These are phyloP conservation scores for Leguminivora glycinivorella DNA, from an alignment of 1,140 invertebrate species.

Conservation along the genomic window DNA sequence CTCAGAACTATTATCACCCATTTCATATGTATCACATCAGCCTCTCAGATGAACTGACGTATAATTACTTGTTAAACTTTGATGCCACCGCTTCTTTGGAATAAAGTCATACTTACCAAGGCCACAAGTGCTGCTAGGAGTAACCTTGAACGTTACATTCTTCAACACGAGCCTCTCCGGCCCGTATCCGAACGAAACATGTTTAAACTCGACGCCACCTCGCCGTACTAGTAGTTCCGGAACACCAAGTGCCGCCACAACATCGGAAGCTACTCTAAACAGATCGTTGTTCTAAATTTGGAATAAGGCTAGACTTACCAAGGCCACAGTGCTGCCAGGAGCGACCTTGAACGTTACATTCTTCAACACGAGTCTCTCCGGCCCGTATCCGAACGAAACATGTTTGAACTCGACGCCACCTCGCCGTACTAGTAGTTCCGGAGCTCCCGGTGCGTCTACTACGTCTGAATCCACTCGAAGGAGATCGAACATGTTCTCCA, in stretches of 20 bases:
- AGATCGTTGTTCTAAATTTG: too few species aligned
- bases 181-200: constrained; percentile 94
- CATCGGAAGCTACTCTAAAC: constrained; percentile 82
- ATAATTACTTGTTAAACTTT: too few species aligned
- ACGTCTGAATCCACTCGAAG: constrained; percentile 93
- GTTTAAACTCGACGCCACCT: constrained; percentile 92
- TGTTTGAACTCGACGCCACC: constrained; percentile 94
- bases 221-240: constrained; percentile 84
- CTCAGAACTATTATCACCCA: too few species aligned
- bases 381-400: constrained; percentile 93
- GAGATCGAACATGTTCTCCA: constrained; percentile 99
- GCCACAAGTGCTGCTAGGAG: constrained; percentile 93
- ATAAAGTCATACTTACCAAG: constrained; percentile 82
- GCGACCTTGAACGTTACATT: constrained; percentile 93
- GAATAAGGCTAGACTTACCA: constrained; percentile 83
- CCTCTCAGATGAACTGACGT: too few species aligned
- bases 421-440: constrained; percentile 83
- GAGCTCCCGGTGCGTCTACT: constrained; percentile 88
- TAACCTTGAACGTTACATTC: constrained; percentile 92
- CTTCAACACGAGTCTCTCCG: constrained; percentile 89
- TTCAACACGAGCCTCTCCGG: constrained; percentile 90
- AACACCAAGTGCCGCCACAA: constrained; percentile 90
- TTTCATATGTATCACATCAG: too few species aligned
- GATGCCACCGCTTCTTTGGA: too few species aligned
- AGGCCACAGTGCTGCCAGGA: constrained; percentile 93